These are phyloP conservation scores for Eristalis intricaria DNA, from an alignment of 2,888 invertebrate genomes.

Conservation along the genomic window DNA sequence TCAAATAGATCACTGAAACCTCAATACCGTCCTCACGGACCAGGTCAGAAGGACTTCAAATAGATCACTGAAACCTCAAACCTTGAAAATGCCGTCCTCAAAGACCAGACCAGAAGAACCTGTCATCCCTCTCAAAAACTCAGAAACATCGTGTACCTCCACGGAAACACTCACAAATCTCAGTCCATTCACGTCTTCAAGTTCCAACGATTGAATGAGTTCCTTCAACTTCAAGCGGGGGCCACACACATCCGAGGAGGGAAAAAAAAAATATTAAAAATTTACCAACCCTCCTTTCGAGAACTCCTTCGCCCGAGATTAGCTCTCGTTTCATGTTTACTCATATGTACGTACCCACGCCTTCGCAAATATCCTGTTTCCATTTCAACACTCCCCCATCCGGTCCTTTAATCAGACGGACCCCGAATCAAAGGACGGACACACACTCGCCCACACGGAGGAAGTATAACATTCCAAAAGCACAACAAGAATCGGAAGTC, in stretches of 20 bases:
- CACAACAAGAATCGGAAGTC: conserved; percentile 71
- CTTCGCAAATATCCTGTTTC: conserved; percentile 62
- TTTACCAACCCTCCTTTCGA: conserved; percentile 1
- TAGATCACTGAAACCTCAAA: no score
- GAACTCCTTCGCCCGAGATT: conserved; percentile 24
- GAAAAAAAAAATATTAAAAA: conserved; percentile 23
- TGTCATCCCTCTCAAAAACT: no score
- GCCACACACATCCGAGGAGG: not conserved
- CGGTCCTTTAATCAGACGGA: conserved; percentile 69
- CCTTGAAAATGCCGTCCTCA: no score
- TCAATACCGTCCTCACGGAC: no score
- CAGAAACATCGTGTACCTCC: no score
- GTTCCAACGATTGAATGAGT: not conserved
- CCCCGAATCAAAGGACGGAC: conserved; percentile 59
- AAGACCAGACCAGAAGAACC: no score
- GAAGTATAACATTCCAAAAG: conserved; percentile 37
- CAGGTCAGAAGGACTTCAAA: no score
- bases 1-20: no score
- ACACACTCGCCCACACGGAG: not conserved
- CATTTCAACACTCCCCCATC: conserved; percentile 62
- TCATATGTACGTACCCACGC: conserved; percentile 19
- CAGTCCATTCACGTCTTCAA: not conserved
- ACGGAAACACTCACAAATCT: not conserved
- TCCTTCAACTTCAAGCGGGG: conserved; percentile 9
- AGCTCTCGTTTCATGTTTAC: conserved; percentile 7